Base-by-base conservation (phyloP, 2,888 invertebrate genomes). In the Micoletzkya japonica region DNA sequence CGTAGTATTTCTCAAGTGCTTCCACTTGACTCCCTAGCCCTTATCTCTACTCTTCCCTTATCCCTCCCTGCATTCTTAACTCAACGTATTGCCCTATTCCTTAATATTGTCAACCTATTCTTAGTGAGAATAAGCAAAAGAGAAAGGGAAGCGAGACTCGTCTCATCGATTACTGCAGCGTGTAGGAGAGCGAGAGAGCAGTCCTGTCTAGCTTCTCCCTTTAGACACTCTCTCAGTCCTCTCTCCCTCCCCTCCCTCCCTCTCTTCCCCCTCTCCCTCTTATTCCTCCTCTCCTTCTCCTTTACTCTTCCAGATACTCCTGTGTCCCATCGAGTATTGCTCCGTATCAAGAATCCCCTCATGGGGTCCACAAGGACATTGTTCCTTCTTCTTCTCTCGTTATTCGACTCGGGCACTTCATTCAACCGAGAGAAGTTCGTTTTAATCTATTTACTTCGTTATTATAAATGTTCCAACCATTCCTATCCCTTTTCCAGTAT, bases 401-500 rank as follows among this genome's bases (percentile, higher is more conserved):
- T 20, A 24, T n/a, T 32, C 10, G 14, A 14, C 20, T n/a, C 39
- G 39, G n/a, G 44, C n/a, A n/a, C n/a, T n/a, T n/a, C n/a, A n/a
- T n/a, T n/a, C n/a, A n/a, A n/a, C n/a, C n/a, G n/a, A n/a, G n/a
- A n/a, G n/a, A n/a, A n/a, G n/a, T n/a, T n/a, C n/a, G n/a, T n/a
- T n/a, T n/a, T n/a, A n/a, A n/a, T n/a, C n/a, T n/a, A n/a, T n/a
- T n/a, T n/a, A n/a, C n/a, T n/a, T n/a, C n/a, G n/a, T n/a, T n/a
- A n/a, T n/a, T n/a, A n/a, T n/a, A n/a, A n/a, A n/a, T n/a, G n/a
- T n/a, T n/a, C n/a, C n/a, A n/a, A n/a, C n/a, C n/a, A n/a, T n/a
- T n/a, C n/a, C n/a, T n/a, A n/a, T n/a, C n/a, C n/a, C 4, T 20
- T 37, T 75, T 80, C 59, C 75, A 80, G 80, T 44, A 78, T 80